phyloP scores from a whole-genome alignment of 2,797 vertebrate species.

The Lithobates pipiens region DNA sequence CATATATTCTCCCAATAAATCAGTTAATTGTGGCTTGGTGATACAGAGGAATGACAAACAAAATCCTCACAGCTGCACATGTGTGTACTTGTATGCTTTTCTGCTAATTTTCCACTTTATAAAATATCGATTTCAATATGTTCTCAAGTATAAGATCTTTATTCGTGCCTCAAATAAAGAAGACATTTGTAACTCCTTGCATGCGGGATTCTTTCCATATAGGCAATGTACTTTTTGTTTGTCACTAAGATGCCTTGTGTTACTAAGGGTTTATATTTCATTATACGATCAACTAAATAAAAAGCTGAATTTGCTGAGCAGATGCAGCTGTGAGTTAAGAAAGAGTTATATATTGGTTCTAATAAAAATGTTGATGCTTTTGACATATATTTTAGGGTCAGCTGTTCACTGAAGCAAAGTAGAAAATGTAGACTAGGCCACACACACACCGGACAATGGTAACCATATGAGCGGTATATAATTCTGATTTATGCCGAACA shows the following conservation, averaged over 20 bases:
- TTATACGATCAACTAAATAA: not conserved
- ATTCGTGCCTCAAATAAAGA: not conserved
- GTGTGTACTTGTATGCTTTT: not conserved
- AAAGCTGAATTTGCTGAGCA: slow-evolving; percentile 3
- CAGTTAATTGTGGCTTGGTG: not conserved
- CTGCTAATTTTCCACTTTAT: not conserved
- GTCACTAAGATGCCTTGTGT: not conserved
- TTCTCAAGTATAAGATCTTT: not conserved
- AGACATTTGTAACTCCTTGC: not conserved
- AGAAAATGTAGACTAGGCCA: not conserved
- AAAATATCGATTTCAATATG: not conserved
- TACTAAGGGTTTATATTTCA: slow-evolving; percentile 1
- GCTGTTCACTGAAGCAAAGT: slow-evolving; percentile 7
- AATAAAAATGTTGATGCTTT: not conserved
- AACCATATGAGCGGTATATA: not conserved
- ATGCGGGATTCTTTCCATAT: not conserved
- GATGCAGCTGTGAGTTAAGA: slow-evolving; percentile 7
- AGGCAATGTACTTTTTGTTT: not conserved
- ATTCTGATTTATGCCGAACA: slow-evolving; percentile 55
- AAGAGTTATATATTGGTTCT: slow-evolving; percentile 19
- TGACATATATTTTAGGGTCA: slow-evolving; percentile 38
- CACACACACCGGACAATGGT: not conserved
- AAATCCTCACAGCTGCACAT: not conserved
- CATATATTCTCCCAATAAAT: not conserved
- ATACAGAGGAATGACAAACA: not conserved